Conservation (phyloP, 1,140 invertebrate genomes). For the Arion vulgaris region DNA sequence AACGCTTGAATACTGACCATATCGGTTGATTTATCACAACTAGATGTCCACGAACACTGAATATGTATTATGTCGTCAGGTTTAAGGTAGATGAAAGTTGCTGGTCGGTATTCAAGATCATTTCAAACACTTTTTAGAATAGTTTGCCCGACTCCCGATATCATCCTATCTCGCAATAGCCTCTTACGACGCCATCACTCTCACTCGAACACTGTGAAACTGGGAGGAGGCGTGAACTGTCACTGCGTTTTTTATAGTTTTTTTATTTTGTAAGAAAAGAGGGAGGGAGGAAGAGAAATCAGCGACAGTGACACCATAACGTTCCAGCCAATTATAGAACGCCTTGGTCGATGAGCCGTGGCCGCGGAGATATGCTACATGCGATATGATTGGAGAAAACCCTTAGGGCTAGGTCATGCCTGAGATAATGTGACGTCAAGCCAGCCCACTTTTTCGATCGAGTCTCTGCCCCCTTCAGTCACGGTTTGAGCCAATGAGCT, state of each 20-base stretch:
- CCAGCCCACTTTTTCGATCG: constrained; percentile 18
- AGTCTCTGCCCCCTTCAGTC: constrained; percentile 3
- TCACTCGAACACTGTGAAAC: neutral
- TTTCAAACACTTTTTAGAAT: too few relatives aligned
- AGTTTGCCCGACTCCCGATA: too few relatives aligned
- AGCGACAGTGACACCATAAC: neutral
- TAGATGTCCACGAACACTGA: too few relatives aligned
- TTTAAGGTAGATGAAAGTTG: too few relatives aligned
- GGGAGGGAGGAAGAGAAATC: neutral
- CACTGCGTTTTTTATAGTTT: too few relatives aligned
- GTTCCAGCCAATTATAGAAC: neutral
- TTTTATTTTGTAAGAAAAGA: too few relatives aligned
- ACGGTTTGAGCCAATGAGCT: neutral
- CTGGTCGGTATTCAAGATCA: too few relatives aligned
- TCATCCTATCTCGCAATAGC: too few relatives aligned
- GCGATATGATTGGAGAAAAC: neutral
- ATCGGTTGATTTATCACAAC: too few relatives aligned
- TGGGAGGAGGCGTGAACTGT: neutral
- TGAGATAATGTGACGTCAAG: neutral
- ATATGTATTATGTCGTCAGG: too few relatives aligned
- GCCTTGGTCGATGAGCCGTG: constrained; percentile 25
- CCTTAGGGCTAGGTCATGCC: neutral
- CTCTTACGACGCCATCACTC: neutral
- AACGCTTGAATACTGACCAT: too few relatives aligned
- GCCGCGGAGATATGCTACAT: neutral